A percentile compares a stretch with the other conserved stretches of the same genome.
phyloP scores from a whole-genome alignment of 2,888 invertebrate species.

The Aspidiotus destructor region DNA sequence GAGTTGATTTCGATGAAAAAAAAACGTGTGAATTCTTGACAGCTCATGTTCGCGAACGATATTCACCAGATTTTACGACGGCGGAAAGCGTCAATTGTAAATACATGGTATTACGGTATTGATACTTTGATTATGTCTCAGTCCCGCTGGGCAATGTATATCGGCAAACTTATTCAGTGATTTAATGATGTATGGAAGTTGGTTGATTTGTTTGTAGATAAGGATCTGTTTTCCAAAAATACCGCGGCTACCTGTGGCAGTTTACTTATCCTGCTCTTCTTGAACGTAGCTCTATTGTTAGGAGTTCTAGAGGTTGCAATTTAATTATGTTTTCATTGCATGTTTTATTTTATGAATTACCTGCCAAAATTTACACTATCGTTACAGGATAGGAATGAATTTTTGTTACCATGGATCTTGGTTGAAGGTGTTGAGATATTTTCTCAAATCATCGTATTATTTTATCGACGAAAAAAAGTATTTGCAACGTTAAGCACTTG shows the following conservation, averaged over 20 bases:
- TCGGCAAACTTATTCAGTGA: too few relatives aligned
- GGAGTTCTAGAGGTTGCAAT: constrained; percentile 18
- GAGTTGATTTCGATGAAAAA: neutral
- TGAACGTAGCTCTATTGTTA: constrained; percentile 10
- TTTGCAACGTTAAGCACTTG: neutral
- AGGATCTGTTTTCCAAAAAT: constrained; percentile 19
- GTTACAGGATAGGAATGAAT: constrained; percentile 16
- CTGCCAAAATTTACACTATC: neutral
- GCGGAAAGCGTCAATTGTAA: neutral
- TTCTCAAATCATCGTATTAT: constrained; percentile 9
- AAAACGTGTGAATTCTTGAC: neutral
- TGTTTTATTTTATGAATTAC: neutral
- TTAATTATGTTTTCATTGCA: neutral
- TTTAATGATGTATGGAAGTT: too few relatives aligned
- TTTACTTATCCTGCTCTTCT: neutral
- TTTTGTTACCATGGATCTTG: constrained; percentile 15
- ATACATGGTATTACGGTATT: constrained; percentile 29
- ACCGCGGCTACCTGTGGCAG: constrained; percentile 11
- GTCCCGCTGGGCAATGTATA: too few relatives aligned
- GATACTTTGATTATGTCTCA: neutral
- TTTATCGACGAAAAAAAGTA: neutral
- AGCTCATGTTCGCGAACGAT: constrained; percentile 11
- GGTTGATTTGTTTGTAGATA: constrained; percentile 7
- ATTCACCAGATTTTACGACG: constrained; percentile 11
- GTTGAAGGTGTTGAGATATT: constrained; percentile 21